phyloP scores from a whole-genome alignment of 2,888 invertebrate species.

The Ochropacha duplaris region DNA sequence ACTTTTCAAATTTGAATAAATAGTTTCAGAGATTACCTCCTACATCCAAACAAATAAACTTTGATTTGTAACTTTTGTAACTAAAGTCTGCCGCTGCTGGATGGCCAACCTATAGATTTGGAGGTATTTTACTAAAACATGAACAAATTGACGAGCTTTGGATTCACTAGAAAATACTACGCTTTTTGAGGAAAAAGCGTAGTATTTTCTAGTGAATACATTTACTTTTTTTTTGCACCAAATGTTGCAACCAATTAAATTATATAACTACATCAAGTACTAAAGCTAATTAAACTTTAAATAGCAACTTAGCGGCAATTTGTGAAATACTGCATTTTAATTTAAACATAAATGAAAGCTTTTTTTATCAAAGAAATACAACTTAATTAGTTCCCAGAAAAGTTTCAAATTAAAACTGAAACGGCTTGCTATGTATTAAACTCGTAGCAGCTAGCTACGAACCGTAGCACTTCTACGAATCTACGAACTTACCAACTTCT shows the following conservation, averaged over 20 bases:
- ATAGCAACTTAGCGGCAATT: background rate
- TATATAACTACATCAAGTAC: background rate
- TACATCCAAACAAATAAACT: too few species aligned
- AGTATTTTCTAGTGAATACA: too few species aligned
- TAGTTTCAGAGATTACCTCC: too few species aligned
- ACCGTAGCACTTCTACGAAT: constrained; percentile 24
- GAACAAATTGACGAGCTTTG: too few species aligned
- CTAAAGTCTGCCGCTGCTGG: too few species aligned
- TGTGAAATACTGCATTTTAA: background rate
- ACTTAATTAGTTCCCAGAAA: constrained; percentile 38
- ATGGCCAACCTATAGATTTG: too few species aligned
- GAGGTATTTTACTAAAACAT: too few species aligned
- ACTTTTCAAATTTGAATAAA: too few species aligned
- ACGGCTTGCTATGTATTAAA: constrained; percentile 35
- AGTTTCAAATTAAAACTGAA: constrained; percentile 45
- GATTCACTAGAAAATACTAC: too few species aligned
- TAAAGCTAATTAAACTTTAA: background rate
- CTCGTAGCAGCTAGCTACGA: constrained; percentile 32
- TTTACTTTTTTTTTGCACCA: too few species aligned
- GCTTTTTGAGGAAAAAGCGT: too few species aligned
- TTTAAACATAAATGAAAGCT: constrained; percentile 19
- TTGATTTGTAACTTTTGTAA: too few species aligned
- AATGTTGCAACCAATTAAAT: background rate
- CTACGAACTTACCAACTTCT: constrained; percentile 45
- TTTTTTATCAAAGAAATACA: constrained; percentile 31